These are phyloP conservation scores for Agrenia bidenticulata DNA, from an alignment of 2,888 invertebrate genomes.

Conservation along the genomic window DNA sequence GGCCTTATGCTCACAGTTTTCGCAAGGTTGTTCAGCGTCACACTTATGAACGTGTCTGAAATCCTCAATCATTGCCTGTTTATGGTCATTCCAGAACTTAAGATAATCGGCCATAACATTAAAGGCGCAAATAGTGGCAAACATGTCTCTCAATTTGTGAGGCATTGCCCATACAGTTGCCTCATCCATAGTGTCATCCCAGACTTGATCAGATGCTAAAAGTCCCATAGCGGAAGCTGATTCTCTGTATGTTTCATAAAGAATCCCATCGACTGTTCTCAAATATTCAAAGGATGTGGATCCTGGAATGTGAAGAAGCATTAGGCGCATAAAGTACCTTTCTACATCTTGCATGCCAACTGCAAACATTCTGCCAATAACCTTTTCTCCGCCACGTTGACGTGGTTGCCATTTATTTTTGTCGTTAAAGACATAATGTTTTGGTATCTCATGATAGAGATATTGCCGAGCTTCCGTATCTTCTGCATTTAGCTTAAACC, in stretches of 20 bases:
- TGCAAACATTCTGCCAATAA: constrained; percentile 51
- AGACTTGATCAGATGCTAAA: constrained; percentile 52
- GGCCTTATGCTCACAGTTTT: constrained; percentile 18
- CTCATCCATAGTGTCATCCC: constrained; percentile 49
- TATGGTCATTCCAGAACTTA: constrained; percentile 51
- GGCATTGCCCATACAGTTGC: constrained; percentile 51
- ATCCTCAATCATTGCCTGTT: constrained; percentile 34
- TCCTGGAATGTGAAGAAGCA: constrained; percentile 39
- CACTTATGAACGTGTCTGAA: neutral
- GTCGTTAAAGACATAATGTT: neutral
- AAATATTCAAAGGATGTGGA: constrained; percentile 43
- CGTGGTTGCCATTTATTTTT: neutral
- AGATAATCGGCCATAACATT: constrained; percentile 44
- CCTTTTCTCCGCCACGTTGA: constrained; percentile 12
- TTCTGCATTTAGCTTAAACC: constrained; percentile 49
- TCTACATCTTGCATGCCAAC: constrained; percentile 49
- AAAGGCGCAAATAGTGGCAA: constrained; percentile 44
- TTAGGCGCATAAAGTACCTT: constrained; percentile 46
- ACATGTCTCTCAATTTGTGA: constrained; percentile 47
- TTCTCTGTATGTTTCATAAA: constrained; percentile 48
- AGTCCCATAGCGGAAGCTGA: constrained; percentile 38
- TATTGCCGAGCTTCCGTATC: constrained; percentile 31
- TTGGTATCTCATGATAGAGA: constrained; percentile 48
- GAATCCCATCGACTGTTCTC: constrained; percentile 37
- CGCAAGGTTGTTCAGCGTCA: neutral